Conservation (phyloP, 2,888 invertebrate species). For the Hirtodrosophila trivittata region DNA sequence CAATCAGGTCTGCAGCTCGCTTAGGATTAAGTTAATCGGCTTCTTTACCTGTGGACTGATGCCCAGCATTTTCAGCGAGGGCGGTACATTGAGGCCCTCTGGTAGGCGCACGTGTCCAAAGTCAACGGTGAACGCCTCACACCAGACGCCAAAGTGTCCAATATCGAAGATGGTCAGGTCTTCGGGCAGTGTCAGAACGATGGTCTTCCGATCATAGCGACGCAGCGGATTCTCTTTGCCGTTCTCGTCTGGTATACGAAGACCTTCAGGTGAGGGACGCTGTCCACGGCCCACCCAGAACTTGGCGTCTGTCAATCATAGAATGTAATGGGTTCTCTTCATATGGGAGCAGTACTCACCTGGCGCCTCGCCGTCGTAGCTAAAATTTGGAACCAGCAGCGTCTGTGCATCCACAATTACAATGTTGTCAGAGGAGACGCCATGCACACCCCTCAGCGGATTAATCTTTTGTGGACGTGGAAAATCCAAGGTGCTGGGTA, state of each 20-base stretch:
- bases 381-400: constrained; percentile 93
- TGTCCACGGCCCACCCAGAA: constrained; percentile 95
- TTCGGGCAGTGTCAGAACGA: constrained; percentile 94
- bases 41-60: constrained; percentile 95
- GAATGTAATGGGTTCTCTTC: constrained; percentile 1
- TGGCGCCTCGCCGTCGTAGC: constrained; percentile 96
- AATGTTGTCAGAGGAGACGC: constrained; percentile 92
- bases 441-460: constrained; percentile 91
- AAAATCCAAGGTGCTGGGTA: constrained; percentile 90
- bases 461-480: constrained; percentile 93
- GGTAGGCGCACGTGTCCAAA: constrained; percentile 94
- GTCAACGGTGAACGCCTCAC: constrained; percentile 95
- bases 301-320: constrained; percentile 89
- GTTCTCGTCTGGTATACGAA: constrained; percentile 95
- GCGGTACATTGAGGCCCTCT: constrained; percentile 91
- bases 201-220: constrained; percentile 93
- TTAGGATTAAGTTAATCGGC: constrained; percentile 76
- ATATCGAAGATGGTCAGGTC: constrained; percentile 96
- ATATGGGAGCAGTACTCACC: constrained; percentile 85
- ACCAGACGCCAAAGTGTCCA: constrained; percentile 96
- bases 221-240: constrained; percentile 92
- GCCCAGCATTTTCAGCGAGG: constrained; percentile 96
- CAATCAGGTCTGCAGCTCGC: constrained; percentile 73
- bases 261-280: constrained; percentile 92
- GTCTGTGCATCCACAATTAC: constrained; percentile 97